Evolutionary conservation across 2,113 vertebrate genomes (phyloP).

Genomic region (Plotosus lineatus): DNA sequence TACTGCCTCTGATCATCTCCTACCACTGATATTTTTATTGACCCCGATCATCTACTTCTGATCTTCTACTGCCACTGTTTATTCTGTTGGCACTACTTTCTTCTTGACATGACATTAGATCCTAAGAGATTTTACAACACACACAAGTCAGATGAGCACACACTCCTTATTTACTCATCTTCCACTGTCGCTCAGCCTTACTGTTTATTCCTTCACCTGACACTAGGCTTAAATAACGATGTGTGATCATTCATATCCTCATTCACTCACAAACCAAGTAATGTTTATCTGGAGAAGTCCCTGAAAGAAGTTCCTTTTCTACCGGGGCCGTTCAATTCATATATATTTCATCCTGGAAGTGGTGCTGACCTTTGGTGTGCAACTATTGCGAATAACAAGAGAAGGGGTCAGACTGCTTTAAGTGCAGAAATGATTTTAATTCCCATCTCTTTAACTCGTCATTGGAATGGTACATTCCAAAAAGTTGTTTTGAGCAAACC

Average conservation of each 20-base stretch:
- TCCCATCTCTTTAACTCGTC: neutral
- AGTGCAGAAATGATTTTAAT: neutral
- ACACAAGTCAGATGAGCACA: neutral
- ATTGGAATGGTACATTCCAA: neutral
- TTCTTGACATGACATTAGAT: neutral
- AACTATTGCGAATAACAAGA: neutral
- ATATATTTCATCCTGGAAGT: neutral
- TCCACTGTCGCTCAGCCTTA: neutral
- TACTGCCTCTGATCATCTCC: too few relatives aligned
- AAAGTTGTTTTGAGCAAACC: too few relatives aligned
- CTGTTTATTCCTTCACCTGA: neutral
- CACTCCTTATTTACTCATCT: neutral
- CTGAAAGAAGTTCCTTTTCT: slow-evolving; percentile 3
- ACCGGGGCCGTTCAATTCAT: neutral
- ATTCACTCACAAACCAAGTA: neutral
- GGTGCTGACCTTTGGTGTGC: neutral
- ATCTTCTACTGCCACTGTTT: neutral
- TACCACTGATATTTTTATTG: too few relatives aligned
- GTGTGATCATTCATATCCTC: neutral
- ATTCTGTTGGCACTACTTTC: neutral
- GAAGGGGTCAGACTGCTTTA: slow-evolving; percentile 8
- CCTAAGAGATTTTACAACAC: neutral
- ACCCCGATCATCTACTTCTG: neutral
- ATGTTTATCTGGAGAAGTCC: neutral
- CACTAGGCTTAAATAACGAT: neutral